A percentile compares a stretch with the other conserved stretches of the same genome.
Evolutionary conservation across 2,888 invertebrate species (phyloP).

Genomic region (Itoplectis maculator): DNA sequence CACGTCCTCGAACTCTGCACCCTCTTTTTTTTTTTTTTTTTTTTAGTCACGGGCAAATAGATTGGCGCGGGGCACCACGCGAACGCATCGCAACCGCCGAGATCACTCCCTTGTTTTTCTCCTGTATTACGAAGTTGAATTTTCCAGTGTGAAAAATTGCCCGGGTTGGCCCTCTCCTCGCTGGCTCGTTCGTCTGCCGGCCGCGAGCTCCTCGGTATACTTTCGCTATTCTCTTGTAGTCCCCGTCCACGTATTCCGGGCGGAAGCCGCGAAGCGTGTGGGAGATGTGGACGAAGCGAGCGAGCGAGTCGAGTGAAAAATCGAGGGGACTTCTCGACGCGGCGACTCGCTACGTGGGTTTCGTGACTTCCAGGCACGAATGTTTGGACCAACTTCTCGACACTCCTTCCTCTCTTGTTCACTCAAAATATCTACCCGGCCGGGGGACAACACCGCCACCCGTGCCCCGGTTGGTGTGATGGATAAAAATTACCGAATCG

Average conservation of each 20-base stretch:
- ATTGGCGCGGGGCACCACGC: constrained; percentile 31
- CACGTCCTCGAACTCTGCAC: not conserved
- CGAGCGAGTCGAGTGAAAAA: constrained; percentile 28
- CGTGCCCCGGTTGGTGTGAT: not conserved
- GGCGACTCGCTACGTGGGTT: constrained; percentile 4
- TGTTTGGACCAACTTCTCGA: constrained; percentile 16
- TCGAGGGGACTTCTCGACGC: constrained; percentile 32
- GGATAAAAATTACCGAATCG: constrained; percentile 36
- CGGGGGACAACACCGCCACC: no score
- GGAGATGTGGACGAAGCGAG: constrained; percentile 18
- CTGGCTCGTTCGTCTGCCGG: not conserved
- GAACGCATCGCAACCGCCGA: constrained; percentile 1
- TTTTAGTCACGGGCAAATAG: constrained; percentile 50
- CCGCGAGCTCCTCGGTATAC: constrained; percentile 19
- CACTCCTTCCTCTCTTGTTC: constrained; percentile 25
- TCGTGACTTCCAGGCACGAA: constrained; percentile 36
- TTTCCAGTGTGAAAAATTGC: constrained; percentile 45
- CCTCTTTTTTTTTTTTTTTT: constrained; percentile 46
- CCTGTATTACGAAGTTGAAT: constrained; percentile 40
- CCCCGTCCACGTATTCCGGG: constrained; percentile 35
- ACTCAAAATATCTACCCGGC: constrained; percentile 40
- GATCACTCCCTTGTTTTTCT: constrained; percentile 8
- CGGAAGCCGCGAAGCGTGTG: constrained; percentile 18
- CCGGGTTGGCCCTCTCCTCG: not conserved
- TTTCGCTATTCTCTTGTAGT: constrained; percentile 32